Evolutionary conservation across 30 jellyfish, hydroid and myxozoan genomes (phyloP), one percentile per base, ranked within the genome.

Genomic region (Aurelia sp.): DNA sequence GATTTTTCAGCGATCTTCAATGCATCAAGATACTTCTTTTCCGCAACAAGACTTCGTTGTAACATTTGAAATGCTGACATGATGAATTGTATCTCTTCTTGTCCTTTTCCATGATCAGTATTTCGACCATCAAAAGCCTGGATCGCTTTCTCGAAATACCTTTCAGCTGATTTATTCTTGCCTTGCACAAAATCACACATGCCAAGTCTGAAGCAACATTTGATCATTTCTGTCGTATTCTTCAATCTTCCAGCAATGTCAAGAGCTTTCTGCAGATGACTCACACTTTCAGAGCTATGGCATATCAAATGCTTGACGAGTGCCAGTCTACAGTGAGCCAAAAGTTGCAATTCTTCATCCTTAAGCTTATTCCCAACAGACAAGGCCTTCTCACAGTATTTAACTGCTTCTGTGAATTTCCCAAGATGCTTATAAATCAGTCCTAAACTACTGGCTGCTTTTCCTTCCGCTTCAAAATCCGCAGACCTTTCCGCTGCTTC

Each of bases 31-130:
- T 62, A 65, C 50, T 69, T 57, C 35, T 76, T 74, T 23, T 20
- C 72, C 27, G 85, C 78, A 33, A 89, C 92, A 13, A 63, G 68
- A 5, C 82, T 60, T 31, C 96, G 82, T 60, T 88, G 99, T 11
- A 88, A 81, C 99, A 94, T 88, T 75, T 93, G 96, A 74, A 73
- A 93, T 0, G 97, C 66, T 7, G 98, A 97, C 79, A 74, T 55
- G 16, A 91, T 79, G 78, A 85, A 91, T 4, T 86, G 76, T 17
- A 69, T 17, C 57, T 41, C 78, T n/a, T 80, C 79, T 0, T 55
- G 33, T 7, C 66, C 86, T 37, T 19, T 61, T 31, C 22, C 69
- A 16, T 22, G 21, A 37, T 30, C 77, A 44, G 55, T 44, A 18
- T 22, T 19, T 37, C 57, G 50, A 51, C 31, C 85, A 6, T 62